Base-by-base conservation (phyloP, 2,888 invertebrate genomes). In the Junonia oenone region DNA sequence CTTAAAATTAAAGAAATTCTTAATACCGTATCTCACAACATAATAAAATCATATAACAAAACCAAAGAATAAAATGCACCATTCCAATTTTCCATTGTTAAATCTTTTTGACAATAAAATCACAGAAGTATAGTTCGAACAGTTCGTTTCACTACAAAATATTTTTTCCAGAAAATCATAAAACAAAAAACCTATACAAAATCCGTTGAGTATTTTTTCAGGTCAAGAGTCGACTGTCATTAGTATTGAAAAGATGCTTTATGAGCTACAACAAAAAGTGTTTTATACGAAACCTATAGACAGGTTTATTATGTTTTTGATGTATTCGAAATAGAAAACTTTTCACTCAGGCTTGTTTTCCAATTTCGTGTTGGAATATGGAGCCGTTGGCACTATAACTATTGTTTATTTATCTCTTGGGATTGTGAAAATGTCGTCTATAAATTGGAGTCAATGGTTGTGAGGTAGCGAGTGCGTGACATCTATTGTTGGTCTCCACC, bases 381-480 rank as follows among this genome's bases (percentile, higher is more conserved):
- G 33, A 31, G 33, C 48, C 27, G 27, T 45, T 55, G 15, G 15
- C 17, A 33, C 17, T 27, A 17, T 43, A 51, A 51, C 43, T 55
- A 51, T 51, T 48, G 47, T 58, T 51, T 63, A 62, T 62, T 65
- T 62, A 63, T 63, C 68, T 62, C 65, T 50, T 51, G 67, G 55
- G 67, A 63, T 67, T 61, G 66, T 67, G 72, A 79, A 74, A 77
- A 77, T 69, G 72, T 72, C 68, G 45, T 31, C 45, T 51, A 80
- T 84, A 80, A 80, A 83, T 82, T 79, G 73, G 63, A 75, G 76
- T 73, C 76, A 75, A 81, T 78, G 80, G 80, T 81, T 83, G 84
- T 81, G 81, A 83, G 81, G 77, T 78, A 73, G 73, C 73, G 71
- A 82, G 73, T 78, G 77, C 80, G 81, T 81, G 82, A 77, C 81